Evolutionary conservation across 2,888 invertebrate species (phyloP).

Genomic region (Pyrocoelia pectoralis): DNA sequence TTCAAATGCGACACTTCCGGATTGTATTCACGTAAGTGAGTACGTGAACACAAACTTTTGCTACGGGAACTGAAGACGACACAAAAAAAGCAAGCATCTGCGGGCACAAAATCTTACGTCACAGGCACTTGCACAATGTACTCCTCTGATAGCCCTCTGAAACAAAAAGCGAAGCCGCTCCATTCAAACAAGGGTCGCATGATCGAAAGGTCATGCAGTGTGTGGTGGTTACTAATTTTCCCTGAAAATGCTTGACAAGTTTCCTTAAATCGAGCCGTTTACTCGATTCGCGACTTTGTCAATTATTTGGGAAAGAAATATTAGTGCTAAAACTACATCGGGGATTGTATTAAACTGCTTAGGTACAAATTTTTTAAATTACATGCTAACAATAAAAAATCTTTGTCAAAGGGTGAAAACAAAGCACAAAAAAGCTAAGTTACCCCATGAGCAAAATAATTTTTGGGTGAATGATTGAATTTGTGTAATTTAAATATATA

Average conservation of each 20-base stretch:
- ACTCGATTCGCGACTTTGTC: conserved; percentile 3
- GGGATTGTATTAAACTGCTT: neutral
- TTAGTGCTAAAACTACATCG: conserved; percentile 1
- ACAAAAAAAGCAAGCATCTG: conserved; percentile 37
- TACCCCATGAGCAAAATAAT: neutral
- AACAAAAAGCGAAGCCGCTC: conserved; percentile 60
- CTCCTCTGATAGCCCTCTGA: conserved; percentile 75
- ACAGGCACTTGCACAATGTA: conserved; percentile 87
- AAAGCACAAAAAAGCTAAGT: neutral
- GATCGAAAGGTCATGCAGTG: conserved; percentile 34
- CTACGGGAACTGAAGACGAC: conserved; percentile 37
- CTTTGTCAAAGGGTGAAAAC: neutral
- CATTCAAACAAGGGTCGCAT: conserved; percentile 49
- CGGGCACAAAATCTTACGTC: conserved; percentile 72
- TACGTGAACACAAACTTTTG: neutral
- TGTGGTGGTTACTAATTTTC: conserved; percentile 27
- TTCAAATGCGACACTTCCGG: too few species aligned
- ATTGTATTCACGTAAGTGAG: neutral
- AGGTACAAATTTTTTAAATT: neutral
- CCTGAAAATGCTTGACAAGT: conserved; percentile 24
- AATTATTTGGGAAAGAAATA: conserved; percentile 8
- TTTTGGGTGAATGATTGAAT: neutral
- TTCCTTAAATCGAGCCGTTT: neutral
- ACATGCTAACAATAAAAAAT: neutral
- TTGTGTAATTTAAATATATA: neutral